These are phyloP conservation scores for Abramis brama DNA, from an alignment of 2,113 vertebrate genomes.

Conservation along the genomic window DNA sequence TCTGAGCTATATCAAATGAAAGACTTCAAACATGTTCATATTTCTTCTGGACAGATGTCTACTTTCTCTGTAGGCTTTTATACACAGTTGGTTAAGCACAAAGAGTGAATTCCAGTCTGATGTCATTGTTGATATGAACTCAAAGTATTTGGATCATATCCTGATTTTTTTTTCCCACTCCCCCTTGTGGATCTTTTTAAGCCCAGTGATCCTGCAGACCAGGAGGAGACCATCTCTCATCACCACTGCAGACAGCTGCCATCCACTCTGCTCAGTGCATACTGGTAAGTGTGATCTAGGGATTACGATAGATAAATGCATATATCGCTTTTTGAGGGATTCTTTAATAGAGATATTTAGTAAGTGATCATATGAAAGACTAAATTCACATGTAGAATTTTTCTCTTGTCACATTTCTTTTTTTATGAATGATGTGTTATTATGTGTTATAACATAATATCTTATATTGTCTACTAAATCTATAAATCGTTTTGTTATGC, in stretches of 20 bases:
- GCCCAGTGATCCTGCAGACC: conserved; percentile 37
- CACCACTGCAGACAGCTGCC: background rate
- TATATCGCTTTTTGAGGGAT: background rate
- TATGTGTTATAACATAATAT: too few species aligned
- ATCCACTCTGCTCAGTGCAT: background rate
- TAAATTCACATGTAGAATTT: background rate
- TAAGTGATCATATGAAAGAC: background rate
- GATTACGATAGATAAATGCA: background rate
- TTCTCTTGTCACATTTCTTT: background rate
- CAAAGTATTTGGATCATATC: conserved; percentile 67
- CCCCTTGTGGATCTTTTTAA: conserved; percentile 62
- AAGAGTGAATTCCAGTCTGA: conserved; percentile 74
- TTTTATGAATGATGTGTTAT: background rate
- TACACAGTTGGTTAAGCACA: conserved; percentile 50
- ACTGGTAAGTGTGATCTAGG: conserved; percentile 31
- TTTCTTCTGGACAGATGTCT: background rate
- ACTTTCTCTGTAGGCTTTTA: background rate
- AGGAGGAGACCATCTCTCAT: conserved; percentile 56
- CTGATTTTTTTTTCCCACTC: conserved; percentile 43
- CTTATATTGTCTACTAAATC: too few species aligned
- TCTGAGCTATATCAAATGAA: background rate
- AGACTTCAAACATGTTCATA: background rate
- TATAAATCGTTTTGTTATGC: background rate
- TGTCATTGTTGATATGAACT: conserved; percentile 73
- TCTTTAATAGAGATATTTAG: background rate